Evolutionary conservation across 2,113 vertebrate species (phyloP), one percentile per base, ranked within the genome.

Genomic region (Petromus typicus): DNA sequence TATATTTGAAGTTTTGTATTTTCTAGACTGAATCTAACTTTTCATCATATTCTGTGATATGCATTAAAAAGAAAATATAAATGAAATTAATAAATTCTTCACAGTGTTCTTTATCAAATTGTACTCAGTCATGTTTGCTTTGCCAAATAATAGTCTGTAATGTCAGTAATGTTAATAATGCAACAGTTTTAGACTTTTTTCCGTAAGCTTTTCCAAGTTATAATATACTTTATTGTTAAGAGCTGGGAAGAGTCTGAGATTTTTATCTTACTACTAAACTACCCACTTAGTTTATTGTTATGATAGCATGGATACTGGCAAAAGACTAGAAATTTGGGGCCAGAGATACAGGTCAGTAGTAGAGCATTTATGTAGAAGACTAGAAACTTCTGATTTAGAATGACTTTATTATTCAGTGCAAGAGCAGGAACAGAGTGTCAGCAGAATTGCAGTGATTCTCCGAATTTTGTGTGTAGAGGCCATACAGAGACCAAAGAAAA

Each of bases 241-340:
- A 81, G 78, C 34, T 80, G 32, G 59, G 27, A 90, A 91, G 59
- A 4, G 14, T 63, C 67, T 95, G 48, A 71, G 30, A 54, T 87
- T 86, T 94, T 95, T 59, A 59, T 71, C 27, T 59, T 76, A 8
- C 37, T 85, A n/a, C 30, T 89, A 82, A 90, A 17, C 22, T 73
- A 34, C 61, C 5, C 75, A 10, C 14, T 40, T 90, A 86, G 32
- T 61, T 87, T 96, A 75, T 30, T 67, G 51, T 25, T 54, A 54
- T 34, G 30, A 17, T 83, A 75, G 56, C 8, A 16, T 66, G 61
- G 30, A 78, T 89, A 69, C n/a, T 86, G 22, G 8, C 43, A 43
- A 22, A 73, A 25, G 20, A 73, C 69, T 40, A 71, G 69, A 43
- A 22, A 73, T 43, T 40, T 73, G 37, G 22, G 69, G 37, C 37